Conservation (phyloP, 1,140 invertebrate species). For the Mycetomoellerius zeteki region DNA sequence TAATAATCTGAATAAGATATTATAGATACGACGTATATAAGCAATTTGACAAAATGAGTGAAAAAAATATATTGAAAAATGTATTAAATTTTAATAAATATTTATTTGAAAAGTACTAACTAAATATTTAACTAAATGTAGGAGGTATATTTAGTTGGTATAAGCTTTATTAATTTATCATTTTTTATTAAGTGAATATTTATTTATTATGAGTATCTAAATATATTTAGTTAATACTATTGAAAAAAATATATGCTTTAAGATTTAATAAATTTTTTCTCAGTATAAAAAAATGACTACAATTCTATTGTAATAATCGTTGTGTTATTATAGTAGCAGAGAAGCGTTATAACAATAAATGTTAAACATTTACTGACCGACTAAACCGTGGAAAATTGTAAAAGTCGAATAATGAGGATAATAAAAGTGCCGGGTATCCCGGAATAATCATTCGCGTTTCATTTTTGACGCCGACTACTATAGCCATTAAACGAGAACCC, state of each 20-base stretch:
- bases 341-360: neutral
- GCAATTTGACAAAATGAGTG: neutral
- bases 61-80: neutral
- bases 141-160: too few species aligned
- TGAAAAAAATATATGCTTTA: too few species aligned
- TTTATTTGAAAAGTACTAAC: too few species aligned
- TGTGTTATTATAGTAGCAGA: neutral
- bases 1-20: neutral
- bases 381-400: neutral
- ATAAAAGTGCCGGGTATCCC: neutral
- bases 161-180: too few species aligned
- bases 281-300: neutral
- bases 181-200: too few species aligned
- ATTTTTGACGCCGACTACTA: conserved; percentile 37
- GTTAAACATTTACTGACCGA: neutral
- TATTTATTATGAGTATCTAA: too few species aligned
- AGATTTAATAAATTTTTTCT: too few species aligned
- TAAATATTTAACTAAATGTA: too few species aligned
- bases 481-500: conserved; percentile 18
- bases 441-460: conserved; percentile 3
- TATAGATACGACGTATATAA: too few species aligned
- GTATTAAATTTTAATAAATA: too few species aligned
- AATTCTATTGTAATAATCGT: neutral
- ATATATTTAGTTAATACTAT: too few species aligned
- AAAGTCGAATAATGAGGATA: neutral